Percentiles rank a stretch among this genome's conserved stretches.
phyloP scores from a whole-genome alignment of 2,888 invertebrate genomes.

The Mylabris sibirica region DNA sequence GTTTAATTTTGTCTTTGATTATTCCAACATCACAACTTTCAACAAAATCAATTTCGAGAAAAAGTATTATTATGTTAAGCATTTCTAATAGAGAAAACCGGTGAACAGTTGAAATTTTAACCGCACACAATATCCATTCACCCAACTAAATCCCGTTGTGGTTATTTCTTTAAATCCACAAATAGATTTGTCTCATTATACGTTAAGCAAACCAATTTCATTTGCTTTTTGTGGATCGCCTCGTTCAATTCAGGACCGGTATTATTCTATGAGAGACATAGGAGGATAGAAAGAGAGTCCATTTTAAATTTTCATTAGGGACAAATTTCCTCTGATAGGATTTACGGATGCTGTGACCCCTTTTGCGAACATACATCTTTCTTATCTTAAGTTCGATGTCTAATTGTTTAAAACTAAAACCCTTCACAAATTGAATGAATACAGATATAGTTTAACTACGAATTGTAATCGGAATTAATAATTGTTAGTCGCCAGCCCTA shows the following conservation, averaged over 20 bases:
- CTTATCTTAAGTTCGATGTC: constrained; percentile 4
- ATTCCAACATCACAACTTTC: not conserved
- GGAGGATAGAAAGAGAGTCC: not conserved
- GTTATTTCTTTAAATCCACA: constrained; percentile 5
- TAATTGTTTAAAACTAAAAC: constrained; percentile 4
- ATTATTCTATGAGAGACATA: not conserved
- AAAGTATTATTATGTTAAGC: too few species aligned
- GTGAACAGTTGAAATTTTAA: not conserved
- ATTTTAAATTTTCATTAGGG: constrained; percentile 10
- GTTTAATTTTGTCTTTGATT: not conserved
- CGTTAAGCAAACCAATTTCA: constrained; percentile 2
- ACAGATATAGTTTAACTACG: not conserved
- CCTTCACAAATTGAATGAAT: not conserved
- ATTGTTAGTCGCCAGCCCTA: not conserved
- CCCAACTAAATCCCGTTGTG: not conserved
- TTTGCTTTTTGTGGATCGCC: not conserved
- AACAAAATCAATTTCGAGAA: not conserved
- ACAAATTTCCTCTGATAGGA: constrained; percentile 4
- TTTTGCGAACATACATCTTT: not conserved
- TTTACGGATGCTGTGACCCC: not conserved
- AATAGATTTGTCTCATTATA: constrained; percentile 9
- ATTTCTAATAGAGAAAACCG: not conserved
- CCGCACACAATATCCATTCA: not conserved
- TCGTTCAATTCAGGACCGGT: not conserved
- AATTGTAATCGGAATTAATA: constrained; percentile 2